These are phyloP conservation scores for Brachyalestes nurse DNA, from an alignment of 2,797 vertebrate species.

Conservation along the genomic window DNA sequence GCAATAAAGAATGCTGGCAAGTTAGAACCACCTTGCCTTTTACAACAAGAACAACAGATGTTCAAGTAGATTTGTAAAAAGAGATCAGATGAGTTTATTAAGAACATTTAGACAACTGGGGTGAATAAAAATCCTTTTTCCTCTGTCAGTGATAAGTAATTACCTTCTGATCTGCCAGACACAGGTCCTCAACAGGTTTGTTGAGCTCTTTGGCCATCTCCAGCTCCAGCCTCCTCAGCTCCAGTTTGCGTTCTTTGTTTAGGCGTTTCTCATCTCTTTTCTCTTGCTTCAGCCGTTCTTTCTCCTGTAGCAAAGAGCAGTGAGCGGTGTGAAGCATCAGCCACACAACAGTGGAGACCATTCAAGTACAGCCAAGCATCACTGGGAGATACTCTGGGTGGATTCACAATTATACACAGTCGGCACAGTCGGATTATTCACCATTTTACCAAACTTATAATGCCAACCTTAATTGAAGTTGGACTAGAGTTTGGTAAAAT, in stretches of 20 bases:
- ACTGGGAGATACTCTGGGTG: slow-evolving; percentile 35
- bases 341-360: slow-evolving; percentile 36
- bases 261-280: slow-evolving; percentile 93
- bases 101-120: background rate
- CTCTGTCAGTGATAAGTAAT: background rate
- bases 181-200: slow-evolving; percentile 97
- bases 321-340: slow-evolving; percentile 20
- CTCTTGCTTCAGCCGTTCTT: slow-evolving; percentile 91
- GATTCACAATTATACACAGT: slow-evolving; percentile 45
- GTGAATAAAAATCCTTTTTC: background rate
- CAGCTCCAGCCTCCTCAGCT: slow-evolving; percentile 88
- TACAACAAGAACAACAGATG: background rate
- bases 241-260: slow-evolving; percentile 93
- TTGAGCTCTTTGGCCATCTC: slow-evolving; percentile 95
- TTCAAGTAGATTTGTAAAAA: background rate
- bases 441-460: too few species aligned
- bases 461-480: too few species aligned
- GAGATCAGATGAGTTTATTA: background rate
- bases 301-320: slow-evolving; percentile 78
- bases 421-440: too few species aligned
- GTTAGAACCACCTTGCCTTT: background rate
- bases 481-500: background rate
- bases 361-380: slow-evolving; percentile 36
- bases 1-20: background rate
- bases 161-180: slow-evolving; percentile 95